These are phyloP conservation scores for Sarcophilus harrisii DNA, from an alignment of 2,797 vertebrate genomes.

Conservation along the genomic window DNA sequence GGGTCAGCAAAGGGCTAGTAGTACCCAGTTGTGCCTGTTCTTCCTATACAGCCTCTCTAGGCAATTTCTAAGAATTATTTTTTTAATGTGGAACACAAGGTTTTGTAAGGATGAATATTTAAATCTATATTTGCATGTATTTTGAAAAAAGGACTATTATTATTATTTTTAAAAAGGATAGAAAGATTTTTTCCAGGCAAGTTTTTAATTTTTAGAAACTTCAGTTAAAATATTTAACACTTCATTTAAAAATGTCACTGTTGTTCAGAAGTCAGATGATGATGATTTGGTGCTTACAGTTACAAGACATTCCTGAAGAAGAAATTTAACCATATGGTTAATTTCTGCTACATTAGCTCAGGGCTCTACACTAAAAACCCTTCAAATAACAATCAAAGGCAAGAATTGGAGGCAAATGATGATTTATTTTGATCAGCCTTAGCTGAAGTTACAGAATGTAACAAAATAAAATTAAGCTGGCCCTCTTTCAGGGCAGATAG, in stretches of 20 bases:
- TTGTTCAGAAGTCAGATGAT: neutral
- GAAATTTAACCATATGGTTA: neutral
- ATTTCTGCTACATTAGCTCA: too few relatives aligned
- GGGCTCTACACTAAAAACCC: neutral
- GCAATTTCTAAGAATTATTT: neutral
- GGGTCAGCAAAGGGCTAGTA: neutral
- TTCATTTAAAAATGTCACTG: neutral
- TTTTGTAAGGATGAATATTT: too few relatives aligned
- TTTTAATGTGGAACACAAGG: neutral
- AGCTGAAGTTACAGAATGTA: conserved; percentile 25
- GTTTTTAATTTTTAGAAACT: neutral
- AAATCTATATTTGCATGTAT: too few relatives aligned
- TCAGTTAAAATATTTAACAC: neutral
- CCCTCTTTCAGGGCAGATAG: neutral
- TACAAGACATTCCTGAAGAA: neutral
- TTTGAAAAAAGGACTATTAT: too few relatives aligned
- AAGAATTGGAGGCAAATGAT: neutral
- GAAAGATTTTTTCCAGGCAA: neutral
- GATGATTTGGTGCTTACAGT: neutral
- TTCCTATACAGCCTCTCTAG: neutral
- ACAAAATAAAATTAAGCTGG: conserved; percentile 11
- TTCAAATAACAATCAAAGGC: conserved; percentile 19
- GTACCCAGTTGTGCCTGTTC: neutral
- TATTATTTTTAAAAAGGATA: too few relatives aligned
- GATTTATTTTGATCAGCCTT: neutral